Percentiles rank a stretch among this genome's conserved stretches.
Evolutionary conservation across 2,113 vertebrate species (phyloP).

Genomic region (Oncorhynchus gorbuscha): DNA sequence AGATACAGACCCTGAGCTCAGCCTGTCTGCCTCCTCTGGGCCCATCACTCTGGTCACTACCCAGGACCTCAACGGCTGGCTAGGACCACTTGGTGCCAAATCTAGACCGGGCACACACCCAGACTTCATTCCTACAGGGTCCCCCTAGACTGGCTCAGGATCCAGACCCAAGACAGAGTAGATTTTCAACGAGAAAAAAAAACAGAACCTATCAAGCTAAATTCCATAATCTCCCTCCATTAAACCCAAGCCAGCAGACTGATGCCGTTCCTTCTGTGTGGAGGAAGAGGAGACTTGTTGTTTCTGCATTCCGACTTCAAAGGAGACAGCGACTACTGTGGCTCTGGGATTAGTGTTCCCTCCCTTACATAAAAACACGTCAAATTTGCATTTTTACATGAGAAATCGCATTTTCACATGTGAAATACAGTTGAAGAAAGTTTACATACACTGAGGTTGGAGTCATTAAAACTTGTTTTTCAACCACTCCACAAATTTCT

Average conservation of each 20-base stretch:
- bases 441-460: too few species aligned
- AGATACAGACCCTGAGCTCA: neutral
- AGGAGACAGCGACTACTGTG: constrained; percentile 16
- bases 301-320: constrained; percentile 18
- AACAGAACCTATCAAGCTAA: too few species aligned
- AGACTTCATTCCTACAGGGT: neutral
- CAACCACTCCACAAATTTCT: too few species aligned
- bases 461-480: too few species aligned
- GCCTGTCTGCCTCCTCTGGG: neutral
- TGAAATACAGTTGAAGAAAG: too few species aligned
- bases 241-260: neutral
- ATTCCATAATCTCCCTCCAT: neutral
- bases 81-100: neutral
- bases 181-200: too few species aligned
- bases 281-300: constrained; percentile 9
- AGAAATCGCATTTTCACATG: too few species aligned
- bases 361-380: neutral
- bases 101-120: neutral
- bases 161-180: neutral
- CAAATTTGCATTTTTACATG: too few species aligned
- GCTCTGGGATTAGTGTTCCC: neutral
- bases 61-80: neutral
- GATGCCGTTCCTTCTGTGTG: neutral
- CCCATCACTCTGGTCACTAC: neutral
- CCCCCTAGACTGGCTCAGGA: neutral